Conservation (phyloP, 2,888 invertebrate genomes). For the Diadegma fenestrale region DNA sequence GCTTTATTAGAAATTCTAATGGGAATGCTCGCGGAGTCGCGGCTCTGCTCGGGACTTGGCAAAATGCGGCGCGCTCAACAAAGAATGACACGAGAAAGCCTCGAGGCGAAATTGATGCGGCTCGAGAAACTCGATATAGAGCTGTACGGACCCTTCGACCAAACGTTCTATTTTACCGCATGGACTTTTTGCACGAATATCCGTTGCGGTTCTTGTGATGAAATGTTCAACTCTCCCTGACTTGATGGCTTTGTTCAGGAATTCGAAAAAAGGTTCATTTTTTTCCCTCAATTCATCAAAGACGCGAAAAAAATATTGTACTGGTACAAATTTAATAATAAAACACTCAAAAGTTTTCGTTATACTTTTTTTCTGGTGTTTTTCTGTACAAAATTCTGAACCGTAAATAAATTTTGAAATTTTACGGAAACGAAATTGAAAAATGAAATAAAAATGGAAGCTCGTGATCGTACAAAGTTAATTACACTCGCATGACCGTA, state of each 20-base stretch:
- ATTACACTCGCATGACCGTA: neutral
- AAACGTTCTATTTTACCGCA: conserved; percentile 66
- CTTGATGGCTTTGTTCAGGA: conserved; percentile 80
- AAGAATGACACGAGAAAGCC: conserved; percentile 78
- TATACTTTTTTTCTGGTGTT: neutral
- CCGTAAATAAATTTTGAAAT: neutral
- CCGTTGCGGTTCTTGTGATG: conserved; percentile 41
- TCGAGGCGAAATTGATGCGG: conserved; percentile 70
- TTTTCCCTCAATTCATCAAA: neutral
- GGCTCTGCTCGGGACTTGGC: conserved; percentile 51
- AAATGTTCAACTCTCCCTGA: conserved; percentile 65
- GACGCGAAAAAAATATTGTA: neutral
- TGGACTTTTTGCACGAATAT: conserved; percentile 66
- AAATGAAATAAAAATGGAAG: neutral
- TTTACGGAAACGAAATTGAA: neutral
- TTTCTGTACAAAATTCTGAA: neutral
- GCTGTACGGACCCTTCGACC: conserved; percentile 48
- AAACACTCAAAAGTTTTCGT: too few species aligned
- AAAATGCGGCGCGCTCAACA: conserved; percentile 70
- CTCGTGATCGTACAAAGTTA: neutral
- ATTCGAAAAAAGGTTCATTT: neutral
- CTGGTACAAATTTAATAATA: neutral
- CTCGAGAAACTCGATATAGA: conserved; percentile 34
- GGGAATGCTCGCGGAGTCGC: conserved; percentile 68
- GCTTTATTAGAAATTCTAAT: conserved; percentile 84